These are phyloP conservation scores for Elmis aenea DNA, from an alignment of 2,888 invertebrate species.

Conservation along the genomic window DNA sequence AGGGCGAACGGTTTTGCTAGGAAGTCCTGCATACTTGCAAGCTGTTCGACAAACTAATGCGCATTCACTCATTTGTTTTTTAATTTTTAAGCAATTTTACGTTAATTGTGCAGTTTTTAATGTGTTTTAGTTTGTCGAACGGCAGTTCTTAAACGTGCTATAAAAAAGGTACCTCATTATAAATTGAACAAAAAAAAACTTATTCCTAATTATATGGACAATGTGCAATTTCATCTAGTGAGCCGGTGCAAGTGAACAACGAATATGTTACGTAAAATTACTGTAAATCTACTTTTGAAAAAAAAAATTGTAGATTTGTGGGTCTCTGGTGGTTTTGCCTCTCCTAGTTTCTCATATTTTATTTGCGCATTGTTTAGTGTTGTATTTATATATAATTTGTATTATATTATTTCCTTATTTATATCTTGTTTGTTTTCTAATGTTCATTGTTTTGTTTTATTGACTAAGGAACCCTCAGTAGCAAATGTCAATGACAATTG, in stretches of 20 bases:
- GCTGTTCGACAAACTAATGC: too few species aligned
- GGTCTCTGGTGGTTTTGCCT: slow-evolving; percentile 22
- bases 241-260: slow-evolving; percentile 36
- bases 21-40: too few species aligned
- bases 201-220: slow-evolving; percentile 39
- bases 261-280: slow-evolving; percentile 13
- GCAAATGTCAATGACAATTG: too few species aligned
- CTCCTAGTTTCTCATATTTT: slow-evolving; percentile 18
- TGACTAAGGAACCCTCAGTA: too few species aligned
- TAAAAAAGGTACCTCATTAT: slow-evolving; percentile 46
- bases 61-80: too few species aligned
- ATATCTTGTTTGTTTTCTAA: background rate
- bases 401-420: background rate
- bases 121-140: background rate
- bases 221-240: slow-evolving; percentile 43
- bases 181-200: slow-evolving; percentile 31
- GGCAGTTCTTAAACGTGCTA: slow-evolving; percentile 39
- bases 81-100: background rate
- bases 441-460: too few species aligned
- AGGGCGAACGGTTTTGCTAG: too few species aligned
- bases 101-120: background rate
- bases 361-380: slow-evolving; percentile 24
- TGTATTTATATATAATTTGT: slow-evolving; percentile 18
- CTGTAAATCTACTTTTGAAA: background rate
- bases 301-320: too few species aligned